These are phyloP conservation scores for Mycetomoellerius zeteki DNA, from an alignment of 1,140 invertebrate species.

Conservation along the genomic window DNA sequence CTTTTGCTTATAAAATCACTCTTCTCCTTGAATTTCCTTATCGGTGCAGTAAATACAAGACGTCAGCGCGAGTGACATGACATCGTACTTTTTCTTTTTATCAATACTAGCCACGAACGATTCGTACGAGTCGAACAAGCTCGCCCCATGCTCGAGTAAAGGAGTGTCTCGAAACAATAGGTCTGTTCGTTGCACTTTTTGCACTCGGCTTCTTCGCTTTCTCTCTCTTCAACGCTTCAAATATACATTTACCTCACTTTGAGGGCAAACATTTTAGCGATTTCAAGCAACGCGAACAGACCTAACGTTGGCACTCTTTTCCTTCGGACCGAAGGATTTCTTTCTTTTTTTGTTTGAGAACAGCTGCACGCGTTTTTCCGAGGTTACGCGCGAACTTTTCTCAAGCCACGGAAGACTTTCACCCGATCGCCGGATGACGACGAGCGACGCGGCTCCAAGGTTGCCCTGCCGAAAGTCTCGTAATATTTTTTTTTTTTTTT, in stretches of 20 bases:
- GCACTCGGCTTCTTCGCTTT: too few relatives aligned
- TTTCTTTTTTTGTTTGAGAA: background rate
- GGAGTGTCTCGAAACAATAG: too few relatives aligned
- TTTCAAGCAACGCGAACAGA: too few relatives aligned
- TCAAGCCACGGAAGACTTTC: slow-evolving; percentile 64
- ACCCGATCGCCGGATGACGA: slow-evolving; percentile 58
- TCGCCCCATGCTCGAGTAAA: too few relatives aligned
- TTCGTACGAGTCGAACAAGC: too few relatives aligned
- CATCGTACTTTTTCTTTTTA: background rate
- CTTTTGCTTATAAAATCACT: background rate
- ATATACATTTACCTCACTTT: too few relatives aligned
- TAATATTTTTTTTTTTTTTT: slow-evolving; percentile 72
- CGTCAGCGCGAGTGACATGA: background rate
- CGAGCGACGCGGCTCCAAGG: slow-evolving; percentile 65
- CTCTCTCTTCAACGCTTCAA: too few relatives aligned
- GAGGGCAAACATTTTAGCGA: too few relatives aligned
- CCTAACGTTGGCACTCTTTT: background rate
- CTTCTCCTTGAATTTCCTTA: background rate
- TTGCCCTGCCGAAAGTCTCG: slow-evolving; percentile 68
- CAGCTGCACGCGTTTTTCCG: slow-evolving; percentile 16
- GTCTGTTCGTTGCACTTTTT: too few relatives aligned
- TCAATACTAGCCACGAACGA: background rate
- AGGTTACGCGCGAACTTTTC: slow-evolving; percentile 47
- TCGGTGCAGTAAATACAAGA: background rate
- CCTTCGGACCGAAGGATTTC: background rate